phyloP scores from a whole-genome alignment of 1,140 invertebrate species.

The Orchestia grillus region DNA sequence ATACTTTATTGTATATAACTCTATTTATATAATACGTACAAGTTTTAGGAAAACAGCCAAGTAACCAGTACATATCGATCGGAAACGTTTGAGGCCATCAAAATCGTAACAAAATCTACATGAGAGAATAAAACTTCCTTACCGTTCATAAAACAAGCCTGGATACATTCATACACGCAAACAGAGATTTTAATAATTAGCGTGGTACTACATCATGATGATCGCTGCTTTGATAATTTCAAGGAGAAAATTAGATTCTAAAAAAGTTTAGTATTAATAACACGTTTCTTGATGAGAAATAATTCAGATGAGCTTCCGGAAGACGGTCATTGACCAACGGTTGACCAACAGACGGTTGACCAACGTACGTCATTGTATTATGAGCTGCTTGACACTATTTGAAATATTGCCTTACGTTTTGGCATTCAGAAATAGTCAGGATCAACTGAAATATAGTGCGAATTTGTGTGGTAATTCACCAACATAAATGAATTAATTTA shows the following conservation, averaged over 20 bases:
- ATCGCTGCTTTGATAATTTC: neutral
- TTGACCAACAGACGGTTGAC: too few species aligned
- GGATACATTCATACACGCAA: neutral
- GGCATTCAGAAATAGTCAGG: too few species aligned
- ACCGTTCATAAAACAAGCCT: neutral
- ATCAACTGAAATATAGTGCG: too few species aligned
- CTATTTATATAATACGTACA: neutral
- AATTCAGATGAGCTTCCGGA: neutral
- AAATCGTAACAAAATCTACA: neutral
- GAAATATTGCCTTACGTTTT: too few species aligned
- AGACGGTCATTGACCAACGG: too few species aligned
- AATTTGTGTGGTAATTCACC: too few species aligned
- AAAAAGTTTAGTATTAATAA: neutral
- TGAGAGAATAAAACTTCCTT: too few species aligned
- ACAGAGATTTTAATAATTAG: neutral
- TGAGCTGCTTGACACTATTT: too few species aligned
- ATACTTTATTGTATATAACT: neutral
- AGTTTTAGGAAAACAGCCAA: neutral
- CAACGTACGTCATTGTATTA: too few species aligned
- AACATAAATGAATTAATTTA: neutral
- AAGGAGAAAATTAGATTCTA: neutral
- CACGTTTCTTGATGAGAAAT: neutral
- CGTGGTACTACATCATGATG: neutral
- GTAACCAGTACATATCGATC: neutral
- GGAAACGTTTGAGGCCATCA: neutral